phyloP scores from a whole-genome alignment of 2,888 invertebrate species.

The Abrostola triplasia region DNA sequence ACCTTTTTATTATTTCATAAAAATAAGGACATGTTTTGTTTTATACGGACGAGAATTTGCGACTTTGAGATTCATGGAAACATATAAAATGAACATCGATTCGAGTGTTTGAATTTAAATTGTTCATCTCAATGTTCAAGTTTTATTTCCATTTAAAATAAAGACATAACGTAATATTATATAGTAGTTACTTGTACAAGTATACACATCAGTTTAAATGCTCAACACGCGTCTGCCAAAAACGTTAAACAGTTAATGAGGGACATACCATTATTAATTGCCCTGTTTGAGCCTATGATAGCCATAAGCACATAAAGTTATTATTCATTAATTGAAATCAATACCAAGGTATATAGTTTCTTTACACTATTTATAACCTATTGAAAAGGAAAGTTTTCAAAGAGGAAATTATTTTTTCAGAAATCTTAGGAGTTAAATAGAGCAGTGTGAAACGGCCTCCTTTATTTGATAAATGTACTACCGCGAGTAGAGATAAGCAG shows the following conservation, averaged over 20 bases:
- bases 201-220: neutral
- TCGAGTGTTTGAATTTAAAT: slow-evolving; percentile 47
- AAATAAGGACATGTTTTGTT: slow-evolving; percentile 24
- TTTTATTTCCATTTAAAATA: slow-evolving; percentile 35
- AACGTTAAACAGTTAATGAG: no score
- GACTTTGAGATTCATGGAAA: slow-evolving; percentile 44
- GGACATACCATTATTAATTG: no score
- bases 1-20: slow-evolving; percentile 28
- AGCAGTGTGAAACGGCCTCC: slow-evolving; percentile 50
- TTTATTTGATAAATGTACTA: slow-evolving; percentile 68
- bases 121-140: slow-evolving; percentile 21
- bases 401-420: neutral
- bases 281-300: neutral
- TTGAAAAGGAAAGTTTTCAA: neutral
- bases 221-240: neutral
- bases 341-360: no score
- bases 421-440: slow-evolving; percentile 3
- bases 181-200: slow-evolving; percentile 30
- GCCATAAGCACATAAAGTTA: neutral
- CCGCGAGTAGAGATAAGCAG: slow-evolving; percentile 67
- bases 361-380: neutral
- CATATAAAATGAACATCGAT: slow-evolving; percentile 39
- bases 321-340: neutral
- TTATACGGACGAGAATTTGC: slow-evolving; percentile 16
- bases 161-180: slow-evolving; percentile 35